A percentile compares a stretch with the other conserved stretches of the same genome.
phyloP scores from a whole-genome alignment of 2,797 vertebrate species.

The Ispidina picta region DNA sequence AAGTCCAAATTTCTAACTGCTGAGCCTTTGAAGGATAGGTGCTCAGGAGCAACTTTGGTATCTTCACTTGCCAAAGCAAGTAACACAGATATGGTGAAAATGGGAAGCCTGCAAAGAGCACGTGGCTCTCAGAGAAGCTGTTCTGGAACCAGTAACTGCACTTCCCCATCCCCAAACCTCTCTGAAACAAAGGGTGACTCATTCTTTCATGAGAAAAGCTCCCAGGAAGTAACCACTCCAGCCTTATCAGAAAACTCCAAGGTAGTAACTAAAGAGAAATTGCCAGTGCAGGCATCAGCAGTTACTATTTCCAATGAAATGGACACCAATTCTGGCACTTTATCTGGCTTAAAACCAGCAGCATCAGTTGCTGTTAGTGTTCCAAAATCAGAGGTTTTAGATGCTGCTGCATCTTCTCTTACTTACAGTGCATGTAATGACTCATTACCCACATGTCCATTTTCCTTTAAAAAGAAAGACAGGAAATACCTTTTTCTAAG shows the following conservation, averaged over 20 bases:
- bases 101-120: neutral
- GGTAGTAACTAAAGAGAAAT: neutral
- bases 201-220: neutral
- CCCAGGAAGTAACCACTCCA: neutral
- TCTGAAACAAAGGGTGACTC: neutral
- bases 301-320: neutral
- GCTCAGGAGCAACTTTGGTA: neutral
- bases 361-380: neutral
- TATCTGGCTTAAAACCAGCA: neutral
- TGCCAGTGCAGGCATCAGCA: neutral
- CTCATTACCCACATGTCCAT: neutral
- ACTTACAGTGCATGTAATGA: neutral
- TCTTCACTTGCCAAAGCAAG: neutral
- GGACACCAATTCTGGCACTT: neutral
- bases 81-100: neutral
- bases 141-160: neutral
- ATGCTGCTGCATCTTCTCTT: neutral
- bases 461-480: conserved; percentile 32
- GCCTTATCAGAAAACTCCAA: neutral
- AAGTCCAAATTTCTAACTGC: conserved; percentile 5
- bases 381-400: neutral
- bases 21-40: neutral
- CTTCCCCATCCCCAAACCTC: neutral
- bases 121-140: neutral
- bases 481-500: conserved; percentile 21